These are phyloP conservation scores for Rhopalosiphum nymphaeae DNA, from an alignment of 2,888 invertebrate species.

Conservation along the genomic window DNA sequence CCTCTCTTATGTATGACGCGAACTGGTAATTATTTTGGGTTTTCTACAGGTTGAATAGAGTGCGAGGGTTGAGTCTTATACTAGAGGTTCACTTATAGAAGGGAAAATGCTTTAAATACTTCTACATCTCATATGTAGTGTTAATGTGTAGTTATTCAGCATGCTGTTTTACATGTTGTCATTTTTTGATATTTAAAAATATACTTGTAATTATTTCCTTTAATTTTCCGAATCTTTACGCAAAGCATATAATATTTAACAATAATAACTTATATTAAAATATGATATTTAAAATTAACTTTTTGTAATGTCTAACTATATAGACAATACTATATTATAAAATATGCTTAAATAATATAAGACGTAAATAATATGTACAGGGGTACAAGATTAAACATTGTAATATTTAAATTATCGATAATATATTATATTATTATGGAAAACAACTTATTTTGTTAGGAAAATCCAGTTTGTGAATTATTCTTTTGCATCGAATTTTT, in stretches of 20 bases:
- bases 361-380: background rate
- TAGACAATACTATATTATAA: background rate
- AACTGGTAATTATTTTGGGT: too few species aligned
- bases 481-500: background rate
- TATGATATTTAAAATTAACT: background rate
- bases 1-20: too few species aligned
- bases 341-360: too few species aligned
- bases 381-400: background rate
- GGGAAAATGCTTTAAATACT: too few species aligned
- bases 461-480: background rate
- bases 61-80: too few species aligned
- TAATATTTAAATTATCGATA: background rate
- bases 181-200: background rate
- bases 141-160: background rate
- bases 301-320: background rate
- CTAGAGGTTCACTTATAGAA: too few species aligned
- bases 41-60: too few species aligned
- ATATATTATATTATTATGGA: background rate
- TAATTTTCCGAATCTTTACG: background rate
- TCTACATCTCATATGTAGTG: too few species aligned
- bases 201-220: background rate
- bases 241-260: background rate
- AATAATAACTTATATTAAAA: background rate
- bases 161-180: background rate
- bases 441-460: background rate